Evolutionary conservation across 1,140 invertebrate species (phyloP), one percentile per base, ranked within the genome.

Genomic region (Thaumetopoea pityocampa): DNA sequence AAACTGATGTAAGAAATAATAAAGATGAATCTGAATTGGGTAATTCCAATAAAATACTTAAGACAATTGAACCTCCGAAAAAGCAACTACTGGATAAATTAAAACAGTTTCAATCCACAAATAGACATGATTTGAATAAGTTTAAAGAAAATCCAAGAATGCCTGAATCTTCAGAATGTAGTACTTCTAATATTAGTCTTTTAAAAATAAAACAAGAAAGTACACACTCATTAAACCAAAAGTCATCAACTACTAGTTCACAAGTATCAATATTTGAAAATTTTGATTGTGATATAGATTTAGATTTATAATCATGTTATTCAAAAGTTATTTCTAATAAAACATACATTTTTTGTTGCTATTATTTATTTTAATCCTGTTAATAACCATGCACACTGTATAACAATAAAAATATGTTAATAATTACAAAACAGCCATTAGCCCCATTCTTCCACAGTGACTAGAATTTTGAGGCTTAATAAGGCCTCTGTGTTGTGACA

Each of bases 221-320:
- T 30, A 32, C 27, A 22, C 46, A 33, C 38, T 22, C 36, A 17
- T 34, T 19, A 11, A 46, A 23, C 15, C 10, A 52, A 44, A 48
- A 34, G 32, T 48, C 51, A 57, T 52, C 57, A 20, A 45, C 52
- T 36, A 33, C 50, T 10, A 70, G 49, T 54, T 80, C 78, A 26
- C 77, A 85, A 67, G 67, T 72, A 51, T 85, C 84, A 28, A 84
- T 86, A 32, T 86, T 86, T 68, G 81, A 86, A 53, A 84, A 56
- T 62, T 73, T 68, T 10, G 78, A 85, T 57, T 84, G 76, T 71
- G 71, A 86, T 69, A 73, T 81, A 45, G 80, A 77, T 62, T 69
- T 86, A 43, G 77, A 86, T 58, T 59, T 86, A 29, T 86, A 60
- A 66, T 50, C 24, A 35, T 14, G 18, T 36, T 16, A 10, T 34